phyloP scores from a whole-genome alignment of 2,797 vertebrate genomes.

The Ciconia nigra region DNA sequence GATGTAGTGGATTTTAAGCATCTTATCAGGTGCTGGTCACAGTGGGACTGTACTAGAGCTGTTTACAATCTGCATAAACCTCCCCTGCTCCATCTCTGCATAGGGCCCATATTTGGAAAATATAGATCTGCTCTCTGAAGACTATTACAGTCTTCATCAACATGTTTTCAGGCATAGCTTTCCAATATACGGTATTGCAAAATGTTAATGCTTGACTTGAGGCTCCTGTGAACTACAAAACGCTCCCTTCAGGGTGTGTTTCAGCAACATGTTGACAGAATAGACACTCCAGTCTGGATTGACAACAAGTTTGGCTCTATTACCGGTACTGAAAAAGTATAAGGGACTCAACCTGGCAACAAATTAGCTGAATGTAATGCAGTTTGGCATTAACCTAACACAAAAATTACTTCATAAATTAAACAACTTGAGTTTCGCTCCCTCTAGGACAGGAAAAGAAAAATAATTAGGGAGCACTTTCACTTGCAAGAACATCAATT shows the following conservation, averaged over 20 bases:
- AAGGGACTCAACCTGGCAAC: background rate
- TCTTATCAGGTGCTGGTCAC: background rate
- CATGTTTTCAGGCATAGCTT: slow-evolving; percentile 3
- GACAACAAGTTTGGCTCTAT: background rate
- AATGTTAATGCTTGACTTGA: slow-evolving; percentile 2
- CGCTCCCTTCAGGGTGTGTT: slow-evolving; percentile 9
- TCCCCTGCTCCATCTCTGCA: background rate
- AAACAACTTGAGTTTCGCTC: slow-evolving; percentile 47
- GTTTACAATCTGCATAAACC: background rate
- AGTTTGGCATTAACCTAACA: slow-evolving; percentile 1
- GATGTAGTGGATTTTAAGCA: background rate
- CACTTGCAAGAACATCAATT: slow-evolving; percentile 72
- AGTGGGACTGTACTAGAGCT: background rate
- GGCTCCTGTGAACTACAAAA: background rate
- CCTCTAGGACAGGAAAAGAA: slow-evolving; percentile 31
- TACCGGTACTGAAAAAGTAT: background rate
- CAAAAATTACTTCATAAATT: slow-evolving; percentile 58
- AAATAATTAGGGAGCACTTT: slow-evolving; percentile 66
- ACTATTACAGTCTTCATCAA: background rate
- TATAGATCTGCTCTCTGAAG: background rate
- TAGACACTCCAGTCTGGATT: background rate
- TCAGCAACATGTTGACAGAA: slow-evolving; percentile 2
- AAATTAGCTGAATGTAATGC: slow-evolving; percentile 4
- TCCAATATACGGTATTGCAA: background rate
- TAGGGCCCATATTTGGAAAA: background rate